phyloP scores from a whole-genome alignment of 2,113 vertebrate species.

The Isurus oxyrinchus region DNA sequence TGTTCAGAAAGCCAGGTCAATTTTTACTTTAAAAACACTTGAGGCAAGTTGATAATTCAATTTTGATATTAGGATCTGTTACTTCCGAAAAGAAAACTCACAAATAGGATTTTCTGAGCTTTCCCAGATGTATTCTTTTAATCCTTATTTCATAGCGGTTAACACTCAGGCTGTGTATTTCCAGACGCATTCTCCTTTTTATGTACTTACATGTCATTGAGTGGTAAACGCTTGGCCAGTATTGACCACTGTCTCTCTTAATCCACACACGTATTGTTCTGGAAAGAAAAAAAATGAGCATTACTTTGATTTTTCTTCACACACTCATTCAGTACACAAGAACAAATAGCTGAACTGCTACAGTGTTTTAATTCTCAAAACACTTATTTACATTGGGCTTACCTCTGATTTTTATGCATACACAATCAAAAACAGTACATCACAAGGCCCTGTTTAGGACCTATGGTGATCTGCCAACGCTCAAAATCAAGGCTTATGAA shows the following conservation, averaged over 20 bases:
- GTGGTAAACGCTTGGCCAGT: slow-evolving; percentile 93
- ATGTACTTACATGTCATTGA: slow-evolving; percentile 80
- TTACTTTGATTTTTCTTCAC: background rate
- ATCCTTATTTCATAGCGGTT: background rate
- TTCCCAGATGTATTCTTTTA: background rate
- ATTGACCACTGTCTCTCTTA: slow-evolving; percentile 96
- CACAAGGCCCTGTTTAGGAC: background rate
- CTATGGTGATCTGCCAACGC: background rate
- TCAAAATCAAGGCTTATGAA: background rate
- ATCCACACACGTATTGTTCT: slow-evolving; percentile 95
- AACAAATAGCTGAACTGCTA: background rate
- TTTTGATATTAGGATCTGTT: background rate
- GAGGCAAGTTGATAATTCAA: background rate
- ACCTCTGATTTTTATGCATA: background rate
- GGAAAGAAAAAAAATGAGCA: slow-evolving; percentile 43
- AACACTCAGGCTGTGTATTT: background rate
- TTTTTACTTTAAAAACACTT: background rate
- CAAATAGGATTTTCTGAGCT: background rate
- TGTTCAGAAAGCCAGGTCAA: background rate
- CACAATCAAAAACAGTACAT: background rate
- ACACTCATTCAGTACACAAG: background rate
- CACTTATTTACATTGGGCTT: too few relatives aligned
- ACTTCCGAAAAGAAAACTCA: background rate
- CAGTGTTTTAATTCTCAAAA: background rate
- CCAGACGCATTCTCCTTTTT: background rate